Evolutionary conservation across 2,797 vertebrate genomes (phyloP), one percentile per base, ranked within the genome.

Genomic region (Brotogeris chrysoptera): DNA sequence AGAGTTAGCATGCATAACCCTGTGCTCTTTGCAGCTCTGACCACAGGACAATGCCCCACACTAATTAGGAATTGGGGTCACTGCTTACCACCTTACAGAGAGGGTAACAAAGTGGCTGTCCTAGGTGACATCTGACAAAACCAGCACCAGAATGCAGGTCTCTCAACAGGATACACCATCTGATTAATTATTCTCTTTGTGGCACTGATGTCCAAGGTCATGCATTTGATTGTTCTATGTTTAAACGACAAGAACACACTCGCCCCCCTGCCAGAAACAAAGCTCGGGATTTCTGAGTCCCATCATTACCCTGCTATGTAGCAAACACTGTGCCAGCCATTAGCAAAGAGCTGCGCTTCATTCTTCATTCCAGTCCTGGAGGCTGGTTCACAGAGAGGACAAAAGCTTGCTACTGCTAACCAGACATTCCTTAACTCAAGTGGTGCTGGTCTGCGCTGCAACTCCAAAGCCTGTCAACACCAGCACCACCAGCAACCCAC

Each of bases 371-470:
- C 87, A 4, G 9, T 94, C 88, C 95, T 84, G 57, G 66, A 91
- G 80, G 80, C 91, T 92, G 90, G 92, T 92, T 96, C 95, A 94
- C 73, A 50, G 83, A 84, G 93, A 93, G 88, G 95, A 96, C 91
- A 97, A 96, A 92, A 92, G 87, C 92, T 72, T 86, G 95, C 87
- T 80, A 68, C 88, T 61, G 80, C 92, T 92, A 85, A 94, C 92
- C 94, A 95, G 80, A 86, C 92, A 77, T 94, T 92, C 87, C 88
- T 90, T 77, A 90, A 92, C 91, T 96, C 85, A 88, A 95, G 92
- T 73, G 87, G 28, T 86, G 91, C 91, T 93, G 95, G 85, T 57
- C 60, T 59, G 80, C 3, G 0, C 55, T 52, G 66, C 64, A 36
- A 27, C 24, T 66, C 90, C 60, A 36, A 82, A 84, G 34, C 34